A percentile compares a stretch with the other conserved stretches of the same genome.
phyloP scores from a whole-genome alignment of 2,888 invertebrate genomes.

The Hemaris fuciformis region DNA sequence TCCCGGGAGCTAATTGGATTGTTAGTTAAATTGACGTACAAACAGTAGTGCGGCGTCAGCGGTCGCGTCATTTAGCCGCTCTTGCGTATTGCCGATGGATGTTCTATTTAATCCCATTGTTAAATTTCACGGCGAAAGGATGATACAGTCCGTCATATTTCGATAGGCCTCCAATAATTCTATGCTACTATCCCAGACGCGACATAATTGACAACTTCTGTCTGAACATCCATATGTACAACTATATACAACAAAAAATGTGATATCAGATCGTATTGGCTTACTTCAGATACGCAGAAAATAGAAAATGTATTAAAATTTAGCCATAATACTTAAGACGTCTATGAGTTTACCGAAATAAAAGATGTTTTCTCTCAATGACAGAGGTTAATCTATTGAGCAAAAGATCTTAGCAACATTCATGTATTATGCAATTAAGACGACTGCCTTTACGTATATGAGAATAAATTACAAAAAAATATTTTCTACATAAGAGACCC shows the following conservation, averaged over 20 bases:
- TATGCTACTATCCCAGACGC: neutral
- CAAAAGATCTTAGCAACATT: too few relatives aligned
- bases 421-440: too few relatives aligned
- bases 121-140: neutral
- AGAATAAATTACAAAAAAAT: too few relatives aligned
- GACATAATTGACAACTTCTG: neutral
- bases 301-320: too few relatives aligned
- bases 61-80: conserved; percentile 33
- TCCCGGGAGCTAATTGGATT: conserved; percentile 53
- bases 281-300: neutral
- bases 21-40: conserved; percentile 55
- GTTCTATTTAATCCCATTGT: conserved; percentile 5
- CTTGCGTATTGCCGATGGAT: neutral
- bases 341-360: too few relatives aligned
- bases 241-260: neutral
- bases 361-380: too few relatives aligned
- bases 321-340: too few relatives aligned
- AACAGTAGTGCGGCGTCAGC: conserved; percentile 36
- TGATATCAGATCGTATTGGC: neutral
- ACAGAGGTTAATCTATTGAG: too few relatives aligned
- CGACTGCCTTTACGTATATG: too few relatives aligned
- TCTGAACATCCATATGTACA: neutral
- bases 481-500: too few relatives aligned
- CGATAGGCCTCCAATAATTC: neutral
- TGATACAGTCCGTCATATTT: neutral